These are phyloP conservation scores for Tuberolachnus salignus DNA, from an alignment of 2,888 invertebrate genomes.

Conservation along the genomic window DNA sequence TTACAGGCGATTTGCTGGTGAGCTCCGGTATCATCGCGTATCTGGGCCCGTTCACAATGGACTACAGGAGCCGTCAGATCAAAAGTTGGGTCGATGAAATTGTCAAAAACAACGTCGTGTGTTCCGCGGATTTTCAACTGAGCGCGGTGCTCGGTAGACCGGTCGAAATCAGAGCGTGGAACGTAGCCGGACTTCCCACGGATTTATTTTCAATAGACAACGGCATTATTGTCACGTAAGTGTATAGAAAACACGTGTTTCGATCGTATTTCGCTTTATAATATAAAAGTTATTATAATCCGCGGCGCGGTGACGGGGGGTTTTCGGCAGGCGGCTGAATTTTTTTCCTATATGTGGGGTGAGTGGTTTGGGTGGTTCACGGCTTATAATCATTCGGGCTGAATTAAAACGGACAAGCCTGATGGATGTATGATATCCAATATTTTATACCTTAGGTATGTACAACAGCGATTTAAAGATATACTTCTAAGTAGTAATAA, in stretches of 20 bases:
- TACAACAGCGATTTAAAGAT: no score
- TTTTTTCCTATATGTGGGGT: no score
- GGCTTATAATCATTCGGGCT: no score
- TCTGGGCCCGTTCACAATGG: constrained; percentile 83
- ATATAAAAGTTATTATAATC: no score
- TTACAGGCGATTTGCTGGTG: constrained; percentile 82
- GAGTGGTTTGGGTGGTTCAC: no score
- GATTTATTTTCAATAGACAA: constrained; percentile 92
- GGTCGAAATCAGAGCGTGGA: constrained; percentile 86
- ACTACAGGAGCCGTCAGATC: constrained; percentile 73
- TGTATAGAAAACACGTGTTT: constrained; percentile 62
- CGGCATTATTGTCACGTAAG: constrained; percentile 85
- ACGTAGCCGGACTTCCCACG: constrained; percentile 85
- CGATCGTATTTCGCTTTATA: constrained; percentile 70
- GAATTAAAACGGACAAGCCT: no score
- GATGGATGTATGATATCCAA: no score
- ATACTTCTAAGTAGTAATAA: no score
- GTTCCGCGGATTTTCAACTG: constrained; percentile 77
- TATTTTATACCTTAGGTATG: no score
- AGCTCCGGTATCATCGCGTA: constrained; percentile 81
- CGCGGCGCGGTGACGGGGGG: no score
- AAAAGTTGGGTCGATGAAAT: constrained; percentile 77
- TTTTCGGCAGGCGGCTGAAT: no score
- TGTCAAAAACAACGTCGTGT: constrained; percentile 74
- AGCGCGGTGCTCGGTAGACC: constrained; percentile 83